Evolutionary conservation across 1,140 invertebrate species (phyloP), one percentile per base, ranked within the genome.

Genomic region (Mylabris phalerata): DNA sequence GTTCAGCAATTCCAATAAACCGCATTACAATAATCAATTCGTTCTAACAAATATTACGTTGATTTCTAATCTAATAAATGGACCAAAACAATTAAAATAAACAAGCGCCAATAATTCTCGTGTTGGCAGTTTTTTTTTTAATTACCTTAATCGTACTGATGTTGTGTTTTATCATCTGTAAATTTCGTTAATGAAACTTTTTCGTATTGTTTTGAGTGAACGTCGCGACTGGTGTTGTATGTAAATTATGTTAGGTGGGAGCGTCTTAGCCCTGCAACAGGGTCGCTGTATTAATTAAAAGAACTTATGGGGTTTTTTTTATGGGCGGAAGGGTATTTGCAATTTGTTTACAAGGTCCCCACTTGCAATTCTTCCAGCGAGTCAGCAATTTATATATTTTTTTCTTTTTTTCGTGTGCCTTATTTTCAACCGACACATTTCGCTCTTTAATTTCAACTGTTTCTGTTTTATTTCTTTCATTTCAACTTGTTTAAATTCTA

Each of bases 91-190:
- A 19, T 19, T 52, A 52, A 52, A 52, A 52, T 44, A 52, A 43
- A 26, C 50, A 43, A 38, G 50, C 50, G 41, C 50, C 51, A 45
- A 54, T 54, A 54, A 54, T 59, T 60, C 52, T 58, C 47, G 48
- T 59, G 47, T n/a, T 48, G 49, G 56, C 51, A 59, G 60, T 58
- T 57, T 62, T 19, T 19, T 19, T 65, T 65, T 65, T 65, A 65
- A 65, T 65, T 65, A 65, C 62, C 60, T 57, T 38, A 32, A 4
- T 0, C 9, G 9, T 40, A 57, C 52, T 48, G 51, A 50, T 59
- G 52, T 55, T 59, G 13, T 57, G 57, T 65, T 65, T 65, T 65
- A 65, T 65, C 61, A 59, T 65, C 63, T 63, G 63, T 61, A 62
- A 65, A 65, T 63, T 62, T 61, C 50, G 50, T 62, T 62, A 65